Base-by-base conservation (phyloP, 2,113 vertebrate species). In the Acinonyx jubatus region DNA sequence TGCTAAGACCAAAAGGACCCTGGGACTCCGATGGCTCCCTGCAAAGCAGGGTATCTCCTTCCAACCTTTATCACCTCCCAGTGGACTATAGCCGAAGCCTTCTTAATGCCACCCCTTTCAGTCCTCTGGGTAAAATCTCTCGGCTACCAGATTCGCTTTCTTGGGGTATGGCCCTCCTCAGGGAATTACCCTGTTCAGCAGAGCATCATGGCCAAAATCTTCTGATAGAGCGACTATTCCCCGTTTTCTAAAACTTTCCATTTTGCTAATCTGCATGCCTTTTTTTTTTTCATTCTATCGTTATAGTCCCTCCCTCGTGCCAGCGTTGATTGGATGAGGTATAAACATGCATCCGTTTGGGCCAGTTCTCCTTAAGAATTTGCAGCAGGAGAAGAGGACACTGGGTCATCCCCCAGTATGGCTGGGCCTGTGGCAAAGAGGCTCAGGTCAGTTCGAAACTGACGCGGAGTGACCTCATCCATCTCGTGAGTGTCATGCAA, bases 51-150 rank as follows among this genome's bases (percentile, higher is more conserved):
- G 2, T 0, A 3, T 65, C 11, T 78, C 29, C 29, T 9, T 41
- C 41, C 29, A n/a, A 48, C 5, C 1, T 15, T 15, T 15, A 5
- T 16, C 18, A 16, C 61, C 21, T 55, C 50, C 33, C 0, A 21
- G 8, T 4, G 29, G 19, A 2, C 7, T 31, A 21, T 0, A 21
- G 15, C 19, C 36, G n/a, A 12, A 15, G 6, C 3, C n/a, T 33
- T 38, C 31, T 13, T 19, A 11, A 8, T 1, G 6, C 13, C 3
- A 7, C 4, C 7, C 38, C 33, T n/a, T 33, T 23, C 13, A 1
- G 27, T 5, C 9, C 10, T 15, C 45, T 8, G 29, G 21, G 52
- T 7, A 21, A 5, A 69, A 14, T 29, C n/a, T n/a, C 21, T 21
- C 3, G 18, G 36, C 78, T 21, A 7, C 15, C 18, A 15, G 63